Base-by-base conservation (phyloP, 1,140 invertebrate genomes). In the Drosophila willistoni region DNA sequence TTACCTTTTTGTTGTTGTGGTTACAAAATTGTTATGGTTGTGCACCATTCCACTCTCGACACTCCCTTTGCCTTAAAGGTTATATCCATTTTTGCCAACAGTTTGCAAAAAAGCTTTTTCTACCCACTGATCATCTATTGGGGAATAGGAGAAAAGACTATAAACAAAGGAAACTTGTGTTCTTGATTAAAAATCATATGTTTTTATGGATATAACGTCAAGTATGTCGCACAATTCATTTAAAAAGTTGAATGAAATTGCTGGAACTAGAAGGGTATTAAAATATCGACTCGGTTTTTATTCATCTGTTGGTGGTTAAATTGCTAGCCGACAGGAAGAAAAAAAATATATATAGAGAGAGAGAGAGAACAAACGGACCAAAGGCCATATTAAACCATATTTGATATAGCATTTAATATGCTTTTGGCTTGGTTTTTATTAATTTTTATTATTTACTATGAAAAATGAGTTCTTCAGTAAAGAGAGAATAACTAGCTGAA, bases 391-490 rank as follows among this genome's bases (percentile, higher is more conserved):
- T 87, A 87, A 87, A 87, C 84, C 83, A 87, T 29, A 29, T 87
- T 87, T 83, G 84, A 87, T 73, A 87, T 77, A 73, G 84, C 83
- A 79, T 86, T 86, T 86, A 87, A 87, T 87, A 87, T 86, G 83
- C 84, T 68, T 68, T 47, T 41, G 68, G 69, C 68, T 83, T 89
- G 44, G 79, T 71, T 87, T 79, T 87, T 89, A 87, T 87, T 87
- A 87, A 89, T 87, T 87, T 89, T 87, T 83, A 89, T 83, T 77
- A 77, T 63, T 68, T 22, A 56, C 39, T 56, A 77, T 66, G 69
- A 77, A 83, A 69, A 86, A 83, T 87, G 74, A 19, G 10, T 63
- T 7, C 73, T 70, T 44, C 17, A 56, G 29, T 39, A 57, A 63
- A 36, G 34, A 36, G 9, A 36, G 34, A 36, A 5, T 36, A 29